Evolutionary conservation across 2,888 invertebrate species (phyloP).

Genomic region (Hedychridium roseum): DNA sequence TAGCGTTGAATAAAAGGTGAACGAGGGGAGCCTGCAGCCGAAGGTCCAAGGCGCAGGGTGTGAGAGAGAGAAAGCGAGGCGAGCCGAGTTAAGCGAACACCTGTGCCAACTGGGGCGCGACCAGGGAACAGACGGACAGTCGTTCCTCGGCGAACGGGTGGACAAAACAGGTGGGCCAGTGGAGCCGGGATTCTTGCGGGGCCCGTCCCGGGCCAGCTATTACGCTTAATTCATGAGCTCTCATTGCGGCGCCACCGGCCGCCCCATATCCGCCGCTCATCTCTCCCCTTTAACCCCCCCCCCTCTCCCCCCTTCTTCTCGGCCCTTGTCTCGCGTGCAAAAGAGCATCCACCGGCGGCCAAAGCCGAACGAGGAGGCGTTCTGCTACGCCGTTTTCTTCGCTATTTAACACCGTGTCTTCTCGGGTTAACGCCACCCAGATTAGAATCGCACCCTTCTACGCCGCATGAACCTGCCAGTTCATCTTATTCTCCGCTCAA

Average conservation of each 20-base stretch:
- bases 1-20: slow-evolving; percentile 27
- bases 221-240: slow-evolving; percentile 29
- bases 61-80: slow-evolving; percentile 7
- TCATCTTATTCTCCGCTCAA: too few relatives aligned
- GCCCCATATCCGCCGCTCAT: not conserved
- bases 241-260: slow-evolving; percentile 25
- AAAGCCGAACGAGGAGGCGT: too few relatives aligned
- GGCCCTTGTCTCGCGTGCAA: too few relatives aligned
- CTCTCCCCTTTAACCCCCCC: not conserved
- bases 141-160: slow-evolving; percentile 57
- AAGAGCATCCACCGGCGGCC: too few relatives aligned
- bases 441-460: too few relatives aligned
- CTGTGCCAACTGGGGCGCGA: slow-evolving; percentile 63
- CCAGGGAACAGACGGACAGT: slow-evolving; percentile 45
- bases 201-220: slow-evolving; percentile 12
- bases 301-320: not conserved
- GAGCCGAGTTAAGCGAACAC: slow-evolving; percentile 55
- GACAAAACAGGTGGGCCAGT: slow-evolving; percentile 59
- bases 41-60: slow-evolving; percentile 15
- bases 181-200: slow-evolving; percentile 49
- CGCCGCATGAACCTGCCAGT: too few relatives aligned
- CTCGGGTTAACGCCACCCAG: too few relatives aligned
- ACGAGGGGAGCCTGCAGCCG: slow-evolving; percentile 7
- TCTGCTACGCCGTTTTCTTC: too few relatives aligned
- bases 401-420: too few relatives aligned